phyloP scores from a whole-genome alignment of 2,888 invertebrate genomes.

The Adelognathus sp. region DNA sequence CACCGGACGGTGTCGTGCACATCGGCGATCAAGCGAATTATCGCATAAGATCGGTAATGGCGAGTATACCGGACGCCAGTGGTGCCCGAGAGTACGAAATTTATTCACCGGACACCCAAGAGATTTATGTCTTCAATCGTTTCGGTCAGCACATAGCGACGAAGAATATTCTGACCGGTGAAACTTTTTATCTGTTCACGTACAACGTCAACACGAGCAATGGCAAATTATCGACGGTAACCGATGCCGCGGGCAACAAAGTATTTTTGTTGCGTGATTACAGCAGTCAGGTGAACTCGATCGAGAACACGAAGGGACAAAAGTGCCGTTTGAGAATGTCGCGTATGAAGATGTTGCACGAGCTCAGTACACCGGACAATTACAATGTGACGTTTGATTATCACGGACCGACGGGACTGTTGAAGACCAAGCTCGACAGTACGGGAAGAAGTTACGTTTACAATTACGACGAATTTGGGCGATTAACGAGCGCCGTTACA shows the following conservation, averaged over 20 bases:
- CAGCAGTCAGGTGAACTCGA: constrained; percentile 94
- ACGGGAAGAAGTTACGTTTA: constrained; percentile 96
- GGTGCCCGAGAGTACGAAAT: constrained; percentile 95
- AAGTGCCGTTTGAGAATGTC: constrained; percentile 96
- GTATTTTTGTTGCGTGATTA: constrained; percentile 92
- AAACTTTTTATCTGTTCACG: constrained; percentile 95
- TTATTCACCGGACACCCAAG: constrained; percentile 96
- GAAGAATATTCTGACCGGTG: constrained; percentile 96
- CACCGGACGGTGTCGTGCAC: constrained; percentile 96
- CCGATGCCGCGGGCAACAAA: constrained; percentile 95
- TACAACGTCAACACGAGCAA: constrained; percentile 98
- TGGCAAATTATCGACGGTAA: constrained; percentile 96
- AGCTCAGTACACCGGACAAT: constrained; percentile 95
- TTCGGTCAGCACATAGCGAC: constrained; percentile 98
- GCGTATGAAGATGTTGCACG: constrained; percentile 95
- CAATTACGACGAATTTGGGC: constrained; percentile 96
- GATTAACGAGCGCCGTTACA: constrained; percentile 94
- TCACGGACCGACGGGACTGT: constrained; percentile 93
- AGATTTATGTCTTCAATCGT: constrained; percentile 95
- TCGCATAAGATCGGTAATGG: constrained; percentile 93
- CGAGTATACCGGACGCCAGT: constrained; percentile 93
- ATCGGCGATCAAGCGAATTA: constrained; percentile 97
- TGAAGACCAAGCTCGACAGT: constrained; percentile 94
- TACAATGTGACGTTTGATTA: constrained; percentile 97
- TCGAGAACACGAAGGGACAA: constrained; percentile 96